Conservation (phyloP, 2,113 vertebrate genomes). For the Alexandromys fortis region DNA sequence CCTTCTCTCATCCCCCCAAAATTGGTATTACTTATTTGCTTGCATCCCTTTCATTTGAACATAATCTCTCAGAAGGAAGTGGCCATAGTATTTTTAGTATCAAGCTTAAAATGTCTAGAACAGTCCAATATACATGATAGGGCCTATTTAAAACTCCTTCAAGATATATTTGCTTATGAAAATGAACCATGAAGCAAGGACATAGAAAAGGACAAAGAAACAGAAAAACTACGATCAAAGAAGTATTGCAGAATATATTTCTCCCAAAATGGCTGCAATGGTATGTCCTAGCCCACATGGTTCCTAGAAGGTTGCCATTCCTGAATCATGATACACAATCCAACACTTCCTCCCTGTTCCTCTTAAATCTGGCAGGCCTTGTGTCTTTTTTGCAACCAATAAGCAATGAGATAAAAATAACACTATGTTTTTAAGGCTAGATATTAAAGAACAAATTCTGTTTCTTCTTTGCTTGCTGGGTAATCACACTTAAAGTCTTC, state of each 20-base stretch:
- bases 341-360: background rate
- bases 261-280: background rate
- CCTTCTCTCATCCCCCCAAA: too few relatives aligned
- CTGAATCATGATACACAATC: background rate
- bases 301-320: background rate
- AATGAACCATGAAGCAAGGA: background rate
- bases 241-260: background rate
- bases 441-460: background rate
- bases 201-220: background rate
- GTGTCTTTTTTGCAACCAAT: background rate
- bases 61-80: slow-evolving; percentile 18
- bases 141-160: slow-evolving; percentile 18
- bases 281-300: background rate
- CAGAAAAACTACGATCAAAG: background rate
- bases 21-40: background rate
- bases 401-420: background rate
- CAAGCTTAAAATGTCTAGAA: background rate
- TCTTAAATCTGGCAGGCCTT: background rate
- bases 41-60: slow-evolving; percentile 5
- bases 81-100: background rate
- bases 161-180: slow-evolving; percentile 11
- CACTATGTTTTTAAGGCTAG: background rate
- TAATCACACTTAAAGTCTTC: background rate
- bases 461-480: slow-evolving; percentile 27
- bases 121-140: background rate